Percentiles rank a stretch among this genome's conserved stretches.
Evolutionary conservation across 92 coral and sea anemone species (phyloP).

Genomic region (Epizoanthus rinbou): DNA sequence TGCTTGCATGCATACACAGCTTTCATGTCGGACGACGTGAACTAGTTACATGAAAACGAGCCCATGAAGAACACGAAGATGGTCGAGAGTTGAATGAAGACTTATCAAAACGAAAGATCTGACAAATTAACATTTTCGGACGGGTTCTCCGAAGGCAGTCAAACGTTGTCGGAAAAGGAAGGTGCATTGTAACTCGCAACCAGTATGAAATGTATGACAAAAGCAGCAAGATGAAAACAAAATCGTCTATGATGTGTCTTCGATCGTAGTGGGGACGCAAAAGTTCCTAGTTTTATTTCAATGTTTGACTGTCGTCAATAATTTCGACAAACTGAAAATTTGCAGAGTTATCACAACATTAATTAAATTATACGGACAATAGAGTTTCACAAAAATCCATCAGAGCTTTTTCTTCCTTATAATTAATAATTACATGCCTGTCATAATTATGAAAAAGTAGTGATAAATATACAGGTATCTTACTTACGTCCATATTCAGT

Average conservation of each 20-base stretch:
- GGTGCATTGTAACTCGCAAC: too few relatives aligned
- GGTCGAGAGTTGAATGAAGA: constrained; percentile 12
- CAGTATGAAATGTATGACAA: too few relatives aligned
- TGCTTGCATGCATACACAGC: constrained; percentile 2
- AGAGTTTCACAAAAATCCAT: too few relatives aligned
- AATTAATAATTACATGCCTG: too few relatives aligned
- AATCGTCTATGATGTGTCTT: constrained; percentile 8
- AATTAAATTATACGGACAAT: too few relatives aligned
- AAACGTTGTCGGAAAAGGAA: too few relatives aligned
- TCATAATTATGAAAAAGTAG: constrained; percentile 8
- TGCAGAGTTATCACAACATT: too few relatives aligned
- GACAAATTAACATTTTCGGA: constrained; percentile 4
- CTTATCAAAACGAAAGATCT: constrained; percentile 11
- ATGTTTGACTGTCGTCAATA: constrained; percentile 8
- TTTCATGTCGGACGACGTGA: constrained; percentile 1
- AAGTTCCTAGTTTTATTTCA: constrained; percentile 4
- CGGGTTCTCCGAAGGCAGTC: too few relatives aligned
- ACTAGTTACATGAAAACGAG: too few relatives aligned
- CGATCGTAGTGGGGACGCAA: constrained; percentile 14
- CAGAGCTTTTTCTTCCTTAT: too few relatives aligned
- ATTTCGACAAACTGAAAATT: neutral
- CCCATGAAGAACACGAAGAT: constrained; percentile 15
- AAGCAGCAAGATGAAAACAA: too few relatives aligned
- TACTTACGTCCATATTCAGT: constrained; percentile 11
- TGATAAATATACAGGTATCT: constrained; percentile 1